These are phyloP conservation scores for Prunella strophiata DNA, from an alignment of 2,797 vertebrate genomes.

Conservation along the genomic window DNA sequence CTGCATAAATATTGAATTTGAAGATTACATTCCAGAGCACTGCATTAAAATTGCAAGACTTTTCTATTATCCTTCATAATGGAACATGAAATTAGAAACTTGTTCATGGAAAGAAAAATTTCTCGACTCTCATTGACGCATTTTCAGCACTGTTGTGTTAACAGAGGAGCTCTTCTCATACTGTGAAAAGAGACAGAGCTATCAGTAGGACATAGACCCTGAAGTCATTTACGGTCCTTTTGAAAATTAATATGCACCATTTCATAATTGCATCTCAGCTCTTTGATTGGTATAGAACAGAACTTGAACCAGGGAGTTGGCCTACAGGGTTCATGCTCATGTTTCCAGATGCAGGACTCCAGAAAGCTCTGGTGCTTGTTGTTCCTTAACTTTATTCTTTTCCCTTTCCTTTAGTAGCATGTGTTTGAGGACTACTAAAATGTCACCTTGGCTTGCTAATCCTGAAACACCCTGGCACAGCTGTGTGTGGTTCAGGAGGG, in stretches of 20 bases:
- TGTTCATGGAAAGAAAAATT: constrained; percentile 52
- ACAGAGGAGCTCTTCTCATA: neutral
- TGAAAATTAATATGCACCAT: constrained; percentile 33
- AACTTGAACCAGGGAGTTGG: neutral
- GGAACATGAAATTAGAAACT: constrained; percentile 73
- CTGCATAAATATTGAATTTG: constrained; percentile 78
- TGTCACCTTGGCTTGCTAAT: neutral
- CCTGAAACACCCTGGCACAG: neutral
- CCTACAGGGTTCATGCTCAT: neutral
- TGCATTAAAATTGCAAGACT: constrained; percentile 78
- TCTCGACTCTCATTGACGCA: neutral
- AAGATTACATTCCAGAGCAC: constrained; percentile 69
- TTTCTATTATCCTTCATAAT: constrained; percentile 72
- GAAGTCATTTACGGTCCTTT: constrained; percentile 21
- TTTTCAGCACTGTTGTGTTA: constrained; percentile 18
- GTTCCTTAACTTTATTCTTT: neutral
- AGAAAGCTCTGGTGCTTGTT: neutral
- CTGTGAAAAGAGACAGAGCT: neutral
- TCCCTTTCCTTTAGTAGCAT: neutral
- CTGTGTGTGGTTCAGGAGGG: neutral
- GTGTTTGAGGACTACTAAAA: neutral
- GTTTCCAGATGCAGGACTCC: neutral
- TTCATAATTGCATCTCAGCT: constrained; percentile 2
- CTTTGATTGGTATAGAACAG: neutral
- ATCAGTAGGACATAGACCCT: constrained; percentile 8